Percentiles rank a stretch among this genome's conserved stretches.
Evolutionary conservation across 2,888 invertebrate species (phyloP).

Genomic region (Limnephilus lunatus): DNA sequence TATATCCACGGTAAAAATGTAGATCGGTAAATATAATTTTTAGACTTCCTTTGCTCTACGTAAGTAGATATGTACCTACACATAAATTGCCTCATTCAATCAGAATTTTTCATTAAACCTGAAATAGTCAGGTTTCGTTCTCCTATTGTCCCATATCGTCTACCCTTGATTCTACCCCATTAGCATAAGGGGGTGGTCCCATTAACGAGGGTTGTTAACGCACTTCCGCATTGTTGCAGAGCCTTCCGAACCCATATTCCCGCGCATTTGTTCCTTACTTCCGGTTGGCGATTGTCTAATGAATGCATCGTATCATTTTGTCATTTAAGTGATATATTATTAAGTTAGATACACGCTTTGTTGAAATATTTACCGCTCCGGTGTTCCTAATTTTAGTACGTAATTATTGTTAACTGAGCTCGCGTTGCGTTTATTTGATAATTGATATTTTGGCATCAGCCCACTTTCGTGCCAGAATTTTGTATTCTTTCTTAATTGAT

Average conservation of each 20-base stretch:
- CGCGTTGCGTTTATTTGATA: background rate
- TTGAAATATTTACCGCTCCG: background rate
- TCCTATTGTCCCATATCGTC: conserved; percentile 23
- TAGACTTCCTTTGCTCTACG: background rate
- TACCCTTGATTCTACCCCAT: conserved; percentile 29
- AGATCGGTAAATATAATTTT: background rate
- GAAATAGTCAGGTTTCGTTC: conserved; percentile 23
- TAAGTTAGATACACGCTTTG: conserved; percentile 16
- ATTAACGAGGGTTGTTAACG: conserved; percentile 52
- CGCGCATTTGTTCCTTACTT: conserved; percentile 61
- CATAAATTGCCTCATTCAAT: background rate
- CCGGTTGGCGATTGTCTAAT: conserved; percentile 55
- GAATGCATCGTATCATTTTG: conserved; percentile 56
- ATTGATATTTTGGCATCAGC: background rate
- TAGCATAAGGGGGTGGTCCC: conserved; percentile 36
- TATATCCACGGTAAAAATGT: too few relatives aligned
- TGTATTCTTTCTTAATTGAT: too few relatives aligned
- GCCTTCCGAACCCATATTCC: conserved; percentile 57
- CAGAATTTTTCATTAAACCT: background rate
- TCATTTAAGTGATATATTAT: background rate
- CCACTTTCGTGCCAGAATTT: background rate
- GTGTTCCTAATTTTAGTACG: background rate
- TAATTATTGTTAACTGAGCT: background rate
- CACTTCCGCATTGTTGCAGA: conserved; percentile 51
- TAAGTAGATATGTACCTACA: background rate